These are phyloP conservation scores for Cheilosia vernalis DNA, from an alignment of 2,888 invertebrate genomes.

Conservation along the genomic window DNA sequence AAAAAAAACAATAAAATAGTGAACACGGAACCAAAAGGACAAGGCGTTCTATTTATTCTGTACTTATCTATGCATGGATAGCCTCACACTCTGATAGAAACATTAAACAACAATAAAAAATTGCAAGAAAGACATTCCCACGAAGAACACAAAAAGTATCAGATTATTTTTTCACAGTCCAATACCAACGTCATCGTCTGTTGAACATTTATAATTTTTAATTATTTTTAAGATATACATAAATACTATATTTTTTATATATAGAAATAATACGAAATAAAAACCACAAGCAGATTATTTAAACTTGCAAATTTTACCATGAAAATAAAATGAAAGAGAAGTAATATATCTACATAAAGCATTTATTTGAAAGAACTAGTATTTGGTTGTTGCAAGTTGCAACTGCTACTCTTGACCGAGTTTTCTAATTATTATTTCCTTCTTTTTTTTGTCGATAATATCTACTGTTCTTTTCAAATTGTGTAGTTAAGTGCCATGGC, in stretches of 20 bases:
- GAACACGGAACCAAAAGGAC: conserved; percentile 25
- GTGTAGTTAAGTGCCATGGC: conserved; percentile 72
- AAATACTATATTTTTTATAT: conserved; percentile 66
- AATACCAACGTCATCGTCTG: conserved; percentile 63
- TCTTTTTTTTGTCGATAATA: not conserved
- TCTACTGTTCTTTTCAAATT: conserved; percentile 48
- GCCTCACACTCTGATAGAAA: conserved; percentile 15
- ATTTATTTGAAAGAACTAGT: conserved; percentile 8
- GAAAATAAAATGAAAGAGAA: not conserved
- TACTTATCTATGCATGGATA: conserved; percentile 55
- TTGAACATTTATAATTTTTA: conserved; percentile 71
- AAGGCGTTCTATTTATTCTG: conserved; percentile 57
- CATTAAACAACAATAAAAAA: conserved; percentile 1
- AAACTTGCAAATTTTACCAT: not conserved
- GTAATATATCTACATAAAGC: not conserved
- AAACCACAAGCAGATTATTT: conserved; percentile 3
- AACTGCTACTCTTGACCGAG: not conserved
- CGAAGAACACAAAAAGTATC: conserved; percentile 19
- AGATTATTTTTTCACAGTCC: conserved; percentile 26
- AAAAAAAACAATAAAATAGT: conserved; percentile 13
- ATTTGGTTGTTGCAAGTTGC: not conserved
- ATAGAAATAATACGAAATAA: conserved; percentile 49
- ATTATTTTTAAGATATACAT: conserved; percentile 70
- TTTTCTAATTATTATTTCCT: conserved; percentile 16
- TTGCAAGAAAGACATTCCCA: conserved; percentile 42